These are phyloP conservation scores for Chionodraco myersi DNA, from an alignment of 2,113 vertebrate genomes.

Conservation along the genomic window DNA sequence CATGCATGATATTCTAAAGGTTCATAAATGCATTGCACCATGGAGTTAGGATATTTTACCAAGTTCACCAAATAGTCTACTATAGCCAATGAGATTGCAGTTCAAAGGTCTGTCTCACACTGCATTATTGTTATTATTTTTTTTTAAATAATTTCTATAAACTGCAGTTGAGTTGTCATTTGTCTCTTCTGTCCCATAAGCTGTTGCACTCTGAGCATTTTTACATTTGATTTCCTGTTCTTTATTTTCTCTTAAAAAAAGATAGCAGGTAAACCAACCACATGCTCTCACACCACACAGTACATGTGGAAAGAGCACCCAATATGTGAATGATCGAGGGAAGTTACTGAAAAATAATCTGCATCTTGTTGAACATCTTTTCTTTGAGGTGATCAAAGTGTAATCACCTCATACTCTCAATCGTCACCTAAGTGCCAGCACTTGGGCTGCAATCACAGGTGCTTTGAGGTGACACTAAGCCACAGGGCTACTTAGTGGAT, in stretches of 20 bases:
- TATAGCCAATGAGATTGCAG: too few species aligned
- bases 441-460: background rate
- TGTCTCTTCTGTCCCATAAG: background rate
- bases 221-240: too few species aligned
- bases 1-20: too few species aligned
- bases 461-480: constrained; percentile 42
- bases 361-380: background rate
- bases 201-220: background rate
- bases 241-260: too few species aligned
- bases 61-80: too few species aligned
- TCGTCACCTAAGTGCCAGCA: background rate
- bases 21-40: too few species aligned
- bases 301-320: background rate
- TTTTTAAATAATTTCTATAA: background rate
- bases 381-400: background rate
- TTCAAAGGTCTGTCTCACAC: background rate
- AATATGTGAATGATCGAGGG: constrained; percentile 6
- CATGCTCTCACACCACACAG: constrained; percentile 4
- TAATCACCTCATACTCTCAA: background rate
- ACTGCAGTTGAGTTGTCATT: background rate
- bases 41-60: too few species aligned
- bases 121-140: background rate
- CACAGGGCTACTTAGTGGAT: constrained; percentile 27
- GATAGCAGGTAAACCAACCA: background rate
- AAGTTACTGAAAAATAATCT: background rate